phyloP scores from a whole-genome alignment of 1,140 invertebrate species.

The Eubasilissa regina region DNA sequence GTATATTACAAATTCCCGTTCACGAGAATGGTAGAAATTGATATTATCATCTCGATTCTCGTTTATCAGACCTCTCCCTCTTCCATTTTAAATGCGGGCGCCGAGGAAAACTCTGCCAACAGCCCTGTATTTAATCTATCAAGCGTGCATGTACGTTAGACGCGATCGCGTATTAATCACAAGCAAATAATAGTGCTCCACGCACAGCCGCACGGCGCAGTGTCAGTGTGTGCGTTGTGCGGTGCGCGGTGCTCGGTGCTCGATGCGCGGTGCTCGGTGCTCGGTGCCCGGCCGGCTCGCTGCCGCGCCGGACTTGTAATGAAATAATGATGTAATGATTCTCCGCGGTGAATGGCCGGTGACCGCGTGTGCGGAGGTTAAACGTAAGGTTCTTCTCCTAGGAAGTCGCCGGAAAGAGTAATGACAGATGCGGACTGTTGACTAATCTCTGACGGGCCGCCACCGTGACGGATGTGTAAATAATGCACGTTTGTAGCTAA shows the following conservation, averaged over 20 bases:
- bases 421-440: too few species aligned
- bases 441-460: too few species aligned
- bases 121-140: too few species aligned
- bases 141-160: background rate
- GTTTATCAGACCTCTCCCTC: too few species aligned
- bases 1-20: too few species aligned
- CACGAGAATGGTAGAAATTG: too few species aligned
- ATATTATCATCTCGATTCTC: too few species aligned
- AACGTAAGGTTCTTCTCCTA: background rate
- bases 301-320: constrained; percentile 42
- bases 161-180: background rate
- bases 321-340: constrained; percentile 57
- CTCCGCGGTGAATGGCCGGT: constrained; percentile 53
- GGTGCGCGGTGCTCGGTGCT: background rate
- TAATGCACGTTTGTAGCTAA: too few species aligned
- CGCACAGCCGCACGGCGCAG: background rate
- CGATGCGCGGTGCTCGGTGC: background rate
- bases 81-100: too few species aligned
- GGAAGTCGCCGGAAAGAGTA: background rate
- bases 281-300: background rate
- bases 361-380: constrained; percentile 18
- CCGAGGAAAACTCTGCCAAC: too few species aligned
- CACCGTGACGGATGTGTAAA: too few species aligned
- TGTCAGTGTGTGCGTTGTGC: too few species aligned
- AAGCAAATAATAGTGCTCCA: constrained; percentile 1